These are phyloP conservation scores for Proales similis DNA, from an alignment of 1,140 invertebrate genomes.

Conservation along the genomic window DNA sequence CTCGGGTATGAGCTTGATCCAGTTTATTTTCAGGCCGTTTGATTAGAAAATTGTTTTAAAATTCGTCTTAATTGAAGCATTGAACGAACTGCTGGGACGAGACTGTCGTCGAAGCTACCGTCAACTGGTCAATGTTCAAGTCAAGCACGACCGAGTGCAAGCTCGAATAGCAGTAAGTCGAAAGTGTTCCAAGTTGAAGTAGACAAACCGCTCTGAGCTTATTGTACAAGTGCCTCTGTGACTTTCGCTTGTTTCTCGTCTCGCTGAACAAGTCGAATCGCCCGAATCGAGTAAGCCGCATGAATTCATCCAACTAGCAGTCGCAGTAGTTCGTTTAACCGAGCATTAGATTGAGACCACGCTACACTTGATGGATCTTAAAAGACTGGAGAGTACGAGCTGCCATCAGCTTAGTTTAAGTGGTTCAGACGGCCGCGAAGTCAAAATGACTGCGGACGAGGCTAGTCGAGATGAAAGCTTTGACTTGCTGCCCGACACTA, in stretches of 20 bases:
- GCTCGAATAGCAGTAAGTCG: constrained; percentile 2
- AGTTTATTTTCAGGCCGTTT: neutral
- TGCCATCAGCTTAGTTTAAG: constrained; percentile 4
- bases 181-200: neutral
- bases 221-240: constrained; percentile 14
- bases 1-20: constrained; percentile 2
- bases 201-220: neutral
- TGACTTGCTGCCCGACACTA: neutral
- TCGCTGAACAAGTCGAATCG: constrained; percentile 14
- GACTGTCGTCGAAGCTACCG: constrained; percentile 6
- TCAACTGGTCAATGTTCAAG: neutral
- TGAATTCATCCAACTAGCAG: neutral
- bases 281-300: constrained; percentile 3
- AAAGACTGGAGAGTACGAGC: neutral
- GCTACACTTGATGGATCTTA: neutral
- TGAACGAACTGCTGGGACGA: constrained; percentile 12
- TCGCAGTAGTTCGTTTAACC: neutral
- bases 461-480: neutral
- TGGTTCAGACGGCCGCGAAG: constrained; percentile 3
- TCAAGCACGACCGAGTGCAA: constrained; percentile 20
- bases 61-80: constrained; percentile 8
- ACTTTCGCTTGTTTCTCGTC: constrained; percentile 18
- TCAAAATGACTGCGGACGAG: neutral
- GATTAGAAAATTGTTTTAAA: neutral
- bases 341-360: neutral